Base-by-base conservation (phyloP, 2,113 vertebrate species). In the Pelobates fuscus region DNA sequence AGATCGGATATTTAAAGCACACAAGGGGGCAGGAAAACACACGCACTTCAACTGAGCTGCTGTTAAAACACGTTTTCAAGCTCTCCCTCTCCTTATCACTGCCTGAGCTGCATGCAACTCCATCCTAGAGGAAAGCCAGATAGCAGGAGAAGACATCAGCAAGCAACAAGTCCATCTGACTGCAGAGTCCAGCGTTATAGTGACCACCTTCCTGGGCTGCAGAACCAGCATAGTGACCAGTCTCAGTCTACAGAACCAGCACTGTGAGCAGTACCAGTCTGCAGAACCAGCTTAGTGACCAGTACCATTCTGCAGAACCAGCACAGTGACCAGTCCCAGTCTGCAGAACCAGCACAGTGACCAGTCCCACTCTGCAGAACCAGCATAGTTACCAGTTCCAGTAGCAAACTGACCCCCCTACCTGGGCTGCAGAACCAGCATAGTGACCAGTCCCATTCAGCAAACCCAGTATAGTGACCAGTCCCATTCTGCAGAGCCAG, bases 1-100 rank as follows among this genome's bases (percentile, higher is more conserved):
- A 77, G 74, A 61, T 72, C 61, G 52, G 72, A 75, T 75, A 67
- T 76, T 76, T 76, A 76, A 67, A 76, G 72, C 72, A 61, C 73
- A 77, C 64, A 52, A 68, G 73, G 64, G 73, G 73, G 73, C 55
- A 67, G 72, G 70, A 61, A 52, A 49, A 71, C 52, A 21, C 71
- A 64, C 69, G 63, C 72, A 75, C 52, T 60, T 46, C 64, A 49
- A 18, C 64, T 1, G n/a, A 37, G 54, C 71, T 58, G 49, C 62
- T 57, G 24, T 7, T 43, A 7, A 26, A 60, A 60, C 55, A 70
- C 32, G 55, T 59, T 70, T 70, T 44, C 32, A 18, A 20, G 29
- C 55, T 70, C 55, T 70, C 68, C 37, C 55, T 70, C 68, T 43
- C 15, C 49, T 5, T 41, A 15, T 32, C 66, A 32, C 66, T 68